Percentiles rank a stretch among this genome's conserved stretches.
phyloP scores from a whole-genome alignment of 2,888 invertebrate species.

The Pristionchus exspectatus region DNA sequence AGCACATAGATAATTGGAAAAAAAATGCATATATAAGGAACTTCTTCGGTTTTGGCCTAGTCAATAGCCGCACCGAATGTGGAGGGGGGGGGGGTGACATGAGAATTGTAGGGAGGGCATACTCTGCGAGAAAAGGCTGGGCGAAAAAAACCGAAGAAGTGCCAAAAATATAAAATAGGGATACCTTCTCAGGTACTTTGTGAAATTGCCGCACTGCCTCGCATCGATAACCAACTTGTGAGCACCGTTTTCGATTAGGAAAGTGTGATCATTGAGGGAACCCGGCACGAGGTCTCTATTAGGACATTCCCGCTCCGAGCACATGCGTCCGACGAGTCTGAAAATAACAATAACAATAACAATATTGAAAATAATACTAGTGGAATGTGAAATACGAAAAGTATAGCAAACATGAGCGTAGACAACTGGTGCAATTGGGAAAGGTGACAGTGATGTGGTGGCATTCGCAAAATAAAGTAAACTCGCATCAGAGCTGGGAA shows the following conservation, averaged over 20 bases:
- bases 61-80: too few species aligned
- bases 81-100: too few species aligned
- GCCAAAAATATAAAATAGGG: not conserved
- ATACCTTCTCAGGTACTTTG: conserved; percentile 35
- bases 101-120: too few species aligned
- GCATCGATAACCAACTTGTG: conserved; percentile 45
- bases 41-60: too few species aligned
- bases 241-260: not conserved
- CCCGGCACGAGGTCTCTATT: not conserved
- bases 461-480: too few species aligned
- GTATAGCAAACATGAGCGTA: not conserved
- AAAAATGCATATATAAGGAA: too few species aligned
- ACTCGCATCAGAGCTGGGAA: too few species aligned
- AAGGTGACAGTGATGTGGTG: too few species aligned
- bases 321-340: not conserved
- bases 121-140: too few species aligned
- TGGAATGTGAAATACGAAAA: not conserved
- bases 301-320: conserved; percentile 1
- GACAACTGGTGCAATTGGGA: not conserved
- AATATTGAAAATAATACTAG: not conserved
- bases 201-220: conserved; percentile 27
- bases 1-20: not conserved
- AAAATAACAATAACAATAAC: not conserved
- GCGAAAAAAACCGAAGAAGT: too few species aligned
- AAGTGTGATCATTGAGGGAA: not conserved